These are phyloP conservation scores for Drosophila tripunctata DNA, from an alignment of 2,888 invertebrate genomes.

Conservation along the genomic window DNA sequence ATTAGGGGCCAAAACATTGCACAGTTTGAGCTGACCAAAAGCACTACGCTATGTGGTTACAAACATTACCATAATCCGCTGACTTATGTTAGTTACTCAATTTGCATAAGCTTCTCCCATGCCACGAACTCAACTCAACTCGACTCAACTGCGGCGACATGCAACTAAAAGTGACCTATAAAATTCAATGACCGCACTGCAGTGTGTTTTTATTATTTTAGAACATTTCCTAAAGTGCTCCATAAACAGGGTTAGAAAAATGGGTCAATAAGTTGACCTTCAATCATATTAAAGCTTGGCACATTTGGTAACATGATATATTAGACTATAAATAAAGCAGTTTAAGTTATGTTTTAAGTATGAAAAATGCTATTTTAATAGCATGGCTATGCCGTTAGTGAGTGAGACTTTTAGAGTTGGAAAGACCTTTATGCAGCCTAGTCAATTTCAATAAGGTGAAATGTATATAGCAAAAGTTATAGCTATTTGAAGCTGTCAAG, in stretches of 20 bases:
- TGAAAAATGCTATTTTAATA: no score
- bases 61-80: slow-evolving; percentile 67
- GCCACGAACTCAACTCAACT: no score
- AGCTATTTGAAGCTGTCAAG: background rate
- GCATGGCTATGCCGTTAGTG: no score
- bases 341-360: no score
- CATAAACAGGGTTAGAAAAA: background rate
- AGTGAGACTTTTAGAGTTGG: no score
- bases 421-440: no score
- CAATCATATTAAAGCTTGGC: no score
- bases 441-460: no score
- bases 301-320: no score
- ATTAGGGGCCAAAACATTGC: slow-evolving; percentile 42
- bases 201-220: background rate
- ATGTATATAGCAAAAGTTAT: background rate
- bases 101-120: slow-evolving; percentile 71
- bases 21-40: no score
- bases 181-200: slow-evolving; percentile 7
- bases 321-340: no score
- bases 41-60: no score
- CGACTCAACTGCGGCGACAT: slow-evolving; percentile 5
- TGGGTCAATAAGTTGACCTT: background rate
- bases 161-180: slow-evolving; percentile 21
- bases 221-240: background rate
- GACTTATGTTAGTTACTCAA: slow-evolving; percentile 61